Conservation (phyloP, 2,888 invertebrate species). For the Phytoseiulus persimilis region DNA sequence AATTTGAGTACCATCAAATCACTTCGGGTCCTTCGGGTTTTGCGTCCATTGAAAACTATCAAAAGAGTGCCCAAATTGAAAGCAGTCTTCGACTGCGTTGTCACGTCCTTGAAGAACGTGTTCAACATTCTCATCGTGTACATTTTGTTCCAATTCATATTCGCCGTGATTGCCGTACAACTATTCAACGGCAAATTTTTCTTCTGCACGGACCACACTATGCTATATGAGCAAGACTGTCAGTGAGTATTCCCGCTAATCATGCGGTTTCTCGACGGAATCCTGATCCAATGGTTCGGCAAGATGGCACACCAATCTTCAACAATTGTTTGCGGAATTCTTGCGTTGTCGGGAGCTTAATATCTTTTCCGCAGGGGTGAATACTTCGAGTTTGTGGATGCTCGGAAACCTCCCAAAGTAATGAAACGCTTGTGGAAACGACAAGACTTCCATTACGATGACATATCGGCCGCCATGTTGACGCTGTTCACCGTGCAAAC, state of each 20-base stretch:
- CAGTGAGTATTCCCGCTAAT: constrained; percentile 65
- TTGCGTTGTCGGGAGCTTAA: neutral
- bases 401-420: constrained; percentile 70
- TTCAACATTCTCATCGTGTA: constrained; percentile 99
- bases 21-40: constrained; percentile 91
- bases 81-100: constrained; percentile 99
- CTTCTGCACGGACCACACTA: constrained; percentile 95
- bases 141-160: constrained; percentile 99
- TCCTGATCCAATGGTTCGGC: too few relatives aligned
- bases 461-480: constrained; percentile 94
- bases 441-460: constrained; percentile 95
- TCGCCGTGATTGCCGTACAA: constrained; percentile 99
- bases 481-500: constrained; percentile 99
- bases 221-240: constrained; percentile 85
- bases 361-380: constrained; percentile 64
- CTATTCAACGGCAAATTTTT: constrained; percentile 99
- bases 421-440: constrained; percentile 76
- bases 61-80: constrained; percentile 96
- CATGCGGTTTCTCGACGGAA: neutral
- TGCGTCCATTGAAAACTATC: constrained; percentile 99
- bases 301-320: too few relatives aligned
- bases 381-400: constrained; percentile 79
- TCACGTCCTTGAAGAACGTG: constrained; percentile 99
- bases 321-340: too few relatives aligned
- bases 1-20: constrained; percentile 78